Evolutionary conservation across 2,797 vertebrate genomes (phyloP).

Genomic region (Amazonetta brasiliensis): DNA sequence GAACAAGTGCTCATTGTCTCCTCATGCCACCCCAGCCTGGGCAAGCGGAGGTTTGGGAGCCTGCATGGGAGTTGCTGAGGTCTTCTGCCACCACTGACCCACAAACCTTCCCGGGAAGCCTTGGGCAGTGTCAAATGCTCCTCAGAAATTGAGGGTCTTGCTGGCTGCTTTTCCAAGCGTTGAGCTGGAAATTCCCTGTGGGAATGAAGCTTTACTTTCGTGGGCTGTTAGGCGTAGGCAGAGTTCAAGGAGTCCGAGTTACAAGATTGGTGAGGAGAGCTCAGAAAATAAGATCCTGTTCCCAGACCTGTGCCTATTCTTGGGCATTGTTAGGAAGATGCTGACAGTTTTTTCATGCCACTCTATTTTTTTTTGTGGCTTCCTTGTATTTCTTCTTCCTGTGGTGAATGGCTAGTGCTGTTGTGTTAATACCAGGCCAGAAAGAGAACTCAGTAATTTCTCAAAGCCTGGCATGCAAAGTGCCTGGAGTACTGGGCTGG

Average conservation of each 20-base stretch:
- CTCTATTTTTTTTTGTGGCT: neutral
- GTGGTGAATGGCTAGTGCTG: neutral
- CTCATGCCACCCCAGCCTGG: neutral
- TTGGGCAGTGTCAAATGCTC: neutral
- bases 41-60: neutral
- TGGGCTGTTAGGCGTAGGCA: neutral
- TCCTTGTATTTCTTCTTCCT: neutral
- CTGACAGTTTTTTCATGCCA: neutral
- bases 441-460: neutral
- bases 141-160: neutral
- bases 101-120: neutral
- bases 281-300: conserved; percentile 13
- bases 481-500: conserved; percentile 7
- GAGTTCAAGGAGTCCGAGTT: neutral
- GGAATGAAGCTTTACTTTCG: neutral
- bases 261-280: neutral
- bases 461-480: conserved; percentile 1
- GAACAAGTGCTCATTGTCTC: neutral
- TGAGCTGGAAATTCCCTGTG: conserved; percentile 43
- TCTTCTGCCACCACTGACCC: neutral
- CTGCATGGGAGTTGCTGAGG: neutral
- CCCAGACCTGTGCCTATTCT: neutral
- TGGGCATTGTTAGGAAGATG: neutral
- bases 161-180: neutral
- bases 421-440: neutral